These are phyloP conservation scores for Cephus pygmeus DNA, from an alignment of 2,888 invertebrate species.

Conservation along the genomic window DNA sequence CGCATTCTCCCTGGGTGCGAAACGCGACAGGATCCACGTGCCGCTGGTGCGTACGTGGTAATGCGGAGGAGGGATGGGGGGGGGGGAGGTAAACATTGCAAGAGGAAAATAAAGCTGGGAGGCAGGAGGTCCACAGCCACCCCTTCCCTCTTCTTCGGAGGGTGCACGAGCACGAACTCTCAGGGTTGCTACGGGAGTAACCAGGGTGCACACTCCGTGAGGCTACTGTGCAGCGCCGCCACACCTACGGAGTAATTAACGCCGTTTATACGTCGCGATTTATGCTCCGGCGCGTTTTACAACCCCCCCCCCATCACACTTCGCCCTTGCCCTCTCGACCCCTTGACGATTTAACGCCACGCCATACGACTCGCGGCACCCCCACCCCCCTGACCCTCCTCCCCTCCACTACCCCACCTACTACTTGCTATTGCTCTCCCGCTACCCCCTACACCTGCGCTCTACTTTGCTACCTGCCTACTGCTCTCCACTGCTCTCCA, in stretches of 20 bases:
- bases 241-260: constrained; percentile 48
- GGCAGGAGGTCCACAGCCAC: neutral
- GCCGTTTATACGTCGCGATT: constrained; percentile 48
- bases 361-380: neutral
- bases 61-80: too few relatives aligned
- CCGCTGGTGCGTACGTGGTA: neutral
- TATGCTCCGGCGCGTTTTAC: constrained; percentile 45
- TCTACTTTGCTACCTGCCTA: neutral
- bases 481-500: neutral
- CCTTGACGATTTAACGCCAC: neutral
- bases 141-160: neutral
- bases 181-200: neutral
- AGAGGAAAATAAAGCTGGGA: neutral
- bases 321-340: neutral
- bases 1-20: neutral
- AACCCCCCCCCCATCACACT: constrained; percentile 7
- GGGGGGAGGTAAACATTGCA: neutral
- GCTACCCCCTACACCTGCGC: neutral
- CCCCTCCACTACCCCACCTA: too few relatives aligned
- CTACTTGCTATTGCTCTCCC: too few relatives aligned
- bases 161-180: neutral
- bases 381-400: too few relatives aligned
- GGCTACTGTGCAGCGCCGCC: constrained; percentile 19
- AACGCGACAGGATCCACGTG: neutral
- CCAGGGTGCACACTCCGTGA: neutral